Percentiles rank a stretch among this genome's conserved stretches.
phyloP scores from a whole-genome alignment of 2,888 invertebrate genomes.

The Drosophila ezoana region DNA sequence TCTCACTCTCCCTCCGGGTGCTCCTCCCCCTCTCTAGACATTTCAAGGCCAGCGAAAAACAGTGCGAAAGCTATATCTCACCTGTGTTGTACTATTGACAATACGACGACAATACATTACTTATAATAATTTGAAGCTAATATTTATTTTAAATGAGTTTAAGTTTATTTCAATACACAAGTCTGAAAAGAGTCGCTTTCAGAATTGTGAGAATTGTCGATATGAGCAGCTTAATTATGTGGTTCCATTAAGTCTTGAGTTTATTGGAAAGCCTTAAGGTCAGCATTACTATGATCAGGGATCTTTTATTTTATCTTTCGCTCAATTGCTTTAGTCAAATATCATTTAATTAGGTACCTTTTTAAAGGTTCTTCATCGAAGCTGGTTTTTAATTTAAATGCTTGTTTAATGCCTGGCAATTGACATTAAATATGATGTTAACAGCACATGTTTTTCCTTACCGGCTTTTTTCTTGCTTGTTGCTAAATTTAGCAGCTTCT shows the following conservation, averaged over 20 bases:
- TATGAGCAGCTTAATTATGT: constrained; percentile 9
- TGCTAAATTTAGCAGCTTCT: too few species aligned
- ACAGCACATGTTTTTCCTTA: too few species aligned
- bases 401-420: too few species aligned
- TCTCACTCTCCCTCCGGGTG: not conserved
- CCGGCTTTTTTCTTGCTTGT: too few species aligned
- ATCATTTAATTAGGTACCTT: too few species aligned
- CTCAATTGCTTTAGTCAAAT: too few species aligned
- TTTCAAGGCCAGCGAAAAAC: constrained; percentile 39
- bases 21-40: not conserved
- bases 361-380: too few species aligned
- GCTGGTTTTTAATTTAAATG: too few species aligned
- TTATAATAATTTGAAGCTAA: constrained; percentile 5
- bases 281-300: not conserved
- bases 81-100: constrained; percentile 34
- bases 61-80: constrained; percentile 35
- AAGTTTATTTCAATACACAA: constrained; percentile 6
- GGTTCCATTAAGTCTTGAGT: constrained; percentile 4
- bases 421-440: too few species aligned
- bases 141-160: constrained; percentile 4
- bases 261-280: not conserved
- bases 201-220: not conserved
- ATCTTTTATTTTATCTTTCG: too few species aligned
- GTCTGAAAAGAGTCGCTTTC: not conserved
- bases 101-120: constrained; percentile 22